Evolutionary conservation across 2,888 invertebrate genomes (phyloP).

Genomic region (Sinodicranocentrus sp.): DNA sequence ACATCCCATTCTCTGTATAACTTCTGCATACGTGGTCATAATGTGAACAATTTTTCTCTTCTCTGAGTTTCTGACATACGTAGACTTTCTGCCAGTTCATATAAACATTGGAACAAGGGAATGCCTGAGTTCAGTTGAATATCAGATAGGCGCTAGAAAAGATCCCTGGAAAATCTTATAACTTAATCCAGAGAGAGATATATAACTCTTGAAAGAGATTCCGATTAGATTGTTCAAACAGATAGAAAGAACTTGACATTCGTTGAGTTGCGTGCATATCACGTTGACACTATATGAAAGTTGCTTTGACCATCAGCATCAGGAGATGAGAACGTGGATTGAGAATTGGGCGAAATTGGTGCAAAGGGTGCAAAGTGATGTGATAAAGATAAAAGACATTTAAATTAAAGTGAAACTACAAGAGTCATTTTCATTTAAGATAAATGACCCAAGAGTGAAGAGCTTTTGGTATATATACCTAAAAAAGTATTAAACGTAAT

Average conservation of each 20-base stretch:
- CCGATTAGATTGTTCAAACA: slow-evolving; percentile 3
- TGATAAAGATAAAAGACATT: slow-evolving; percentile 23
- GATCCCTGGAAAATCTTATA: slow-evolving; percentile 2
- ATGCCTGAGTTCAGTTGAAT: slow-evolving; percentile 18
- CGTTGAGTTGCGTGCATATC: too few species aligned
- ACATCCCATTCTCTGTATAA: too few species aligned
- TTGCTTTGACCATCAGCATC: slow-evolving; percentile 41
- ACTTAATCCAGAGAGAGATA: neutral
- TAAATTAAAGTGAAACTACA: slow-evolving; percentile 9
- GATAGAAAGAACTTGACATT: neutral
- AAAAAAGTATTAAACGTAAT: neutral
- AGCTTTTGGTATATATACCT: neutral
- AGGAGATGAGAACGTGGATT: slow-evolving; percentile 43
- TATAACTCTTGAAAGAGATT: neutral
- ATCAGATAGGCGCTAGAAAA: slow-evolving; percentile 34
- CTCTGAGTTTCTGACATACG: too few species aligned
- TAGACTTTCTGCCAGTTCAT: too few species aligned
- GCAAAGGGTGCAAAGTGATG: slow-evolving; percentile 45
- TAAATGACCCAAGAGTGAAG: neutral
- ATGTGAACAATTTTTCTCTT: too few species aligned
- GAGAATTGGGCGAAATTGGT: slow-evolving; percentile 33
- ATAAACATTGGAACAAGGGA: slow-evolving; percentile 7
- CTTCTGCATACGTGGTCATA: too few species aligned
- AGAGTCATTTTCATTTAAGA: slow-evolving; percentile 1
- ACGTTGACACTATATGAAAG: slow-evolving; percentile 40